Evolutionary conservation across 2,888 invertebrate species (phyloP), one percentile per base, ranked within the genome.

Genomic region (Danaus chrysippus): DNA sequence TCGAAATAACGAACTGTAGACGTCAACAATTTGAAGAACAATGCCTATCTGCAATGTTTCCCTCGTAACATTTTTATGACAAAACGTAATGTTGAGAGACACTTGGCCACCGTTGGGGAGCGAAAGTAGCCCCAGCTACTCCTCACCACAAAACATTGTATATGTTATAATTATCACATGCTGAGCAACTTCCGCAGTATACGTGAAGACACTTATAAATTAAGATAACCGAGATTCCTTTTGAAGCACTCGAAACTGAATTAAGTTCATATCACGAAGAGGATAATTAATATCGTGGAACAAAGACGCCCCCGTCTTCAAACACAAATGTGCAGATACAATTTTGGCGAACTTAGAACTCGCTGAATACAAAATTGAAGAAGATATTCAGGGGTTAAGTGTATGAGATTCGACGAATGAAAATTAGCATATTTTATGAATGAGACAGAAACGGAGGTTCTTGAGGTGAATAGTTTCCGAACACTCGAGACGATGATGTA

Each of bases 351-450:
- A 63, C 59, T 63, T 63, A 56, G 44, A 63, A 63, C 59, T 59
- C 59, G 56, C 63, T 62, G 59, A 53, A 70, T 68, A 67, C 66
- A 65, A 62, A 55, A 57, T 66, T 67, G 65, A 58, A 58, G 59
- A 59, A 67, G 63, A 63, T 59, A 59, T 56, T 57, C 67, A 59
- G 58, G 59, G 66, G 68, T 63, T 69, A 68, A 69, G 69, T 63
- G 68, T 64, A 67, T 56, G 66, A 52, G 61, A 66, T 78, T 79
- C 77, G 76, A 75, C 71, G 74, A 78, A 77, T 77, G 75, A 75
- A 79, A 82, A 85, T 84, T 83, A 79, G 78, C 82, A 79, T 79
- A 70, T 70, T 72, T 67, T 68, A 71, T 70, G 80, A 81, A 80
- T 81, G 77, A 73, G 73, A 73, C 70, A 74, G 69, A 67, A 70